Evolutionary conservation across 1,140 invertebrate genomes (phyloP).

Genomic region (Heliconius melpomene): DNA sequence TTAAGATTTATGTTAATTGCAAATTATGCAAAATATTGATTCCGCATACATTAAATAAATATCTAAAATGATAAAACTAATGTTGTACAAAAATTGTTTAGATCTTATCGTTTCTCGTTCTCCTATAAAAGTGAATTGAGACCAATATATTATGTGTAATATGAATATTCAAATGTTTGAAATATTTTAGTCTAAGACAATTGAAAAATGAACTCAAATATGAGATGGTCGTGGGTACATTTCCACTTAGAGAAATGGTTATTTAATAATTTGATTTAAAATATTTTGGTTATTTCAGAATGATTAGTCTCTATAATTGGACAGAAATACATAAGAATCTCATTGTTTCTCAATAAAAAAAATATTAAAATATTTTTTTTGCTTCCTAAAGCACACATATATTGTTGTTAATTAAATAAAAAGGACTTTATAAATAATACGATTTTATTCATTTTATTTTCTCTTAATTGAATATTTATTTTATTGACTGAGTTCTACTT

Average conservation of each 20-base stretch:
- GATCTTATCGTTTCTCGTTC: background rate
- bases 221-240: background rate
- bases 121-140: background rate
- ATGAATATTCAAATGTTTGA: slow-evolving; percentile 4
- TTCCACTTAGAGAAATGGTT: no score
- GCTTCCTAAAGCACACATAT: no score
- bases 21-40: slow-evolving; percentile 3
- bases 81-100: background rate
- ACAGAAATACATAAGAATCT: no score
- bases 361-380: no score
- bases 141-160: background rate
- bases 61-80: background rate
- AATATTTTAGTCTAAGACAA: background rate
- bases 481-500: background rate
- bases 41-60: slow-evolving; percentile 5
- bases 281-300: no score
- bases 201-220: background rate
- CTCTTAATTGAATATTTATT: slow-evolving; percentile 2
- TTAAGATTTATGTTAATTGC: background rate
- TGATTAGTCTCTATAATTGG: no score
- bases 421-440: no score
- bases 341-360: no score
- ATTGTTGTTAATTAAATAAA: no score
- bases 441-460: background rate
- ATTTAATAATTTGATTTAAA: no score